Evolutionary conservation across 2,113 vertebrate genomes (phyloP).

Genomic region (Varanus salvator): DNA sequence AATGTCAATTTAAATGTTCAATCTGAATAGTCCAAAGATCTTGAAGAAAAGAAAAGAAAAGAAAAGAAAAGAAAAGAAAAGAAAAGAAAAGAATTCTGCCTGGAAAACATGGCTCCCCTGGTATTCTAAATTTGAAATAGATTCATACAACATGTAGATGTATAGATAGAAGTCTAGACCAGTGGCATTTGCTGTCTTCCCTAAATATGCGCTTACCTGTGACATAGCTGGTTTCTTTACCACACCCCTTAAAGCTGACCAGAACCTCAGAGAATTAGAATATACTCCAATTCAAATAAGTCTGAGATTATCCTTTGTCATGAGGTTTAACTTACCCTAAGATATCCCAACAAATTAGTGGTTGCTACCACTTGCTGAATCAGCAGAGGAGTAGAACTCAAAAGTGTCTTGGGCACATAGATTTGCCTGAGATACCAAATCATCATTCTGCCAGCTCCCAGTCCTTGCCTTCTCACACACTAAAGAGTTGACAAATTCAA

Average conservation of each 20-base stretch:
- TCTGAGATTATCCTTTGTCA: not conserved
- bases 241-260: too few species aligned
- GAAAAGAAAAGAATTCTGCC: too few species aligned
- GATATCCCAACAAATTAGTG: not conserved
- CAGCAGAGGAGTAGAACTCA: not conserved
- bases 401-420: not conserved
- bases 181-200: not conserved
- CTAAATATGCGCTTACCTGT: not conserved
- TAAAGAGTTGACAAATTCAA: too few species aligned
- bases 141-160: not conserved
- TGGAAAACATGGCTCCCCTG: not conserved
- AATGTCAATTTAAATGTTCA: not conserved
- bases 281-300: not conserved
- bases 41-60: too few species aligned
- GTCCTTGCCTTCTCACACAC: too few species aligned
- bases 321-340: not conserved
- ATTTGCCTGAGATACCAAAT: not conserved
- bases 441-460: not conserved
- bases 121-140: constrained; percentile 7
- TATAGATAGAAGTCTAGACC: not conserved
- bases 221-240: not conserved
- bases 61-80: too few species aligned
- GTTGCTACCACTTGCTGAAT: not conserved
- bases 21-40: not conserved
- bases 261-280: not conserved